These are phyloP conservation scores for Drosophila kokeensis DNA, from an alignment of 2,888 invertebrate genomes.

Conservation along the genomic window DNA sequence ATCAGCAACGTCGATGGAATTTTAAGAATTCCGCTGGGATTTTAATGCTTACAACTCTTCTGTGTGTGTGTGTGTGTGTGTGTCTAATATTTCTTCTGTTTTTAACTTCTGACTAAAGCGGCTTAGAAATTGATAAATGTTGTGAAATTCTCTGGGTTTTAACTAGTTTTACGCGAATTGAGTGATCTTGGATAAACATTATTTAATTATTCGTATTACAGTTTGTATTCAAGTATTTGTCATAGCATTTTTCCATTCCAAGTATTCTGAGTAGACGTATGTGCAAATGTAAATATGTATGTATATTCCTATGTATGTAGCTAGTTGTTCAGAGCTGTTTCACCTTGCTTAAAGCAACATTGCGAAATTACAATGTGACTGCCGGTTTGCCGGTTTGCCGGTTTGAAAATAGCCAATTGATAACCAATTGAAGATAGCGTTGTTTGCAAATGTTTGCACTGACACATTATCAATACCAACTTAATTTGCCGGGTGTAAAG, in stretches of 20 bases:
- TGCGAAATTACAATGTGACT: slow-evolving; percentile 31
- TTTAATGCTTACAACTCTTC: slow-evolving; percentile 2
- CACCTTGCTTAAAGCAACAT: slow-evolving; percentile 34
- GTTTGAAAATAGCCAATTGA: slow-evolving; percentile 6
- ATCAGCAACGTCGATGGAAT: slow-evolving; percentile 3
- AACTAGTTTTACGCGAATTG: slow-evolving; percentile 1
- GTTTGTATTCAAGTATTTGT: slow-evolving; percentile 13
- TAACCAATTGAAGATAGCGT: neutral
- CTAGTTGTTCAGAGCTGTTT: neutral
- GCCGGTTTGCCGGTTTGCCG: no score
- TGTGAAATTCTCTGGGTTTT: slow-evolving; percentile 43
- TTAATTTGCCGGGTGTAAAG: neutral
- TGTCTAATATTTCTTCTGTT: neutral
- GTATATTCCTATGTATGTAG: neutral
- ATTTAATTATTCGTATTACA: slow-evolving; percentile 5
- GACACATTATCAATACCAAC: neutral
- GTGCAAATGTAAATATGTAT: neutral
- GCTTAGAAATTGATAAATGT: slow-evolving; percentile 2
- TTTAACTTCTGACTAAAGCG: no score
- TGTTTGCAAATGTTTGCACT: neutral
- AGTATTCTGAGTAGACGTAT: neutral
- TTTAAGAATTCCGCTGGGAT: slow-evolving; percentile 23
- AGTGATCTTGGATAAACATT: slow-evolving; percentile 35
- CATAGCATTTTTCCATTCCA: slow-evolving; percentile 34
- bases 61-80: no score